A percentile compares a stretch with the other conserved stretches of the same genome.
These are phyloP conservation scores for Malthinus seriepunctatus DNA, from an alignment of 2,888 invertebrate species.

Conservation along the genomic window DNA sequence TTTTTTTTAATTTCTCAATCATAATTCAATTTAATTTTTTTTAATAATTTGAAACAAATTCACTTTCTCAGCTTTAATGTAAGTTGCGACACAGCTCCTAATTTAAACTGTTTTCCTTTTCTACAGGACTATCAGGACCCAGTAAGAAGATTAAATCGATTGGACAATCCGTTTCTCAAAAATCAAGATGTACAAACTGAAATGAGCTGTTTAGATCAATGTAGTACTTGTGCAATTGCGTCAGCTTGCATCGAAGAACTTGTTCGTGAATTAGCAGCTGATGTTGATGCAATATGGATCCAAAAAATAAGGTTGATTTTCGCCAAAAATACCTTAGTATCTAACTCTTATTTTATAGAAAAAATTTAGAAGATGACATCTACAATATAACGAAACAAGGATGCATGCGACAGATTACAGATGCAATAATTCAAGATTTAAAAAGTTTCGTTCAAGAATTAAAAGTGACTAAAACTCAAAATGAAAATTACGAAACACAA, in stretches of 20 bases:
- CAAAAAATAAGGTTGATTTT: conserved; percentile 1
- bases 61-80: too few relatives aligned
- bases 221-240: conserved; percentile 12
- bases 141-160: not conserved
- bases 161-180: not conserved
- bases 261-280: not conserved
- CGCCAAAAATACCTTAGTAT: not conserved
- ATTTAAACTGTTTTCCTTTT: too few relatives aligned
- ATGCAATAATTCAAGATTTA: conserved; percentile 22
- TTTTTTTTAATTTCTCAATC: conserved; percentile 41
- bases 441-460: not conserved
- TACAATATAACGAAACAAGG: conserved; percentile 21
- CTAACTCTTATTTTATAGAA: not conserved
- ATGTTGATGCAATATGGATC: not conserved
- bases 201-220: not conserved
- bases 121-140: not conserved
- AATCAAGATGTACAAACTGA: conserved; percentile 8
- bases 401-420: conserved; percentile 26
- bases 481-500: not conserved
- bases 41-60: too few relatives aligned
- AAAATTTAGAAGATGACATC: conserved; percentile 17
- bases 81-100: too few relatives aligned
- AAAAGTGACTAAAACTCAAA: not conserved
- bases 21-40: too few relatives aligned
- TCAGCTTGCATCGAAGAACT: conserved; percentile 9